Base-by-base conservation (phyloP, 2,113 vertebrate genomes). In the Vombatus ursinus region DNA sequence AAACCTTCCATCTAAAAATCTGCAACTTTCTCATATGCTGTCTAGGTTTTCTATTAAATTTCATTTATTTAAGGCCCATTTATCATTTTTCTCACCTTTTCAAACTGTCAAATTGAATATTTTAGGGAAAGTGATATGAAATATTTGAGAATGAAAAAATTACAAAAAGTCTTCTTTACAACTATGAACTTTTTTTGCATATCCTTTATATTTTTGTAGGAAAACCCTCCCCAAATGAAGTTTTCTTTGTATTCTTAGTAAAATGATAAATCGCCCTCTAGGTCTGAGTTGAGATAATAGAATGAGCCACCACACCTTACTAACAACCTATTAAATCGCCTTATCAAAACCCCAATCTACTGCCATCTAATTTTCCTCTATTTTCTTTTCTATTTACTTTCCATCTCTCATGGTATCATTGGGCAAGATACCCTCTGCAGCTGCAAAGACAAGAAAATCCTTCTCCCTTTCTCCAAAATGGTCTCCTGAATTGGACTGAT, bases 361-460 rank as follows among this genome's bases (percentile, higher is more conserved):
- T 52, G 68, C 23, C 91, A 91, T 14, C 25, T 22, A 37, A 92
- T 93, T 92, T 89, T 51, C 2, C 54, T 91, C n/a, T 89, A 7
- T n/a, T 92, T 68, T 94, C 94, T n/a, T 92, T 89, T 94, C 94
- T 47, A 52, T 1, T 47, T 9, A 26, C 23, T n/a, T n/a, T 53
- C 23, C 49, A 94, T 19, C 91, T 91, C 12, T 23, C 89, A 61
- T 25, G 77, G 31, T 92, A 68, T 94, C 31, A 48, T 23, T 50
- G 53, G 11, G 0, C 26, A 53, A 91, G 11, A 12, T 24, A 92
- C 37, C 48, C 10, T 92, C 50, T 89, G 31, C 90, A 91, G 49
- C 26, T 47, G 31, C 8, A 95, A 25, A 94, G 44, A 26, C 52
- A 92, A 95, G 9, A 49, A 57, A 93, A 28, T 48, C 7, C 5